Percentiles rank a stretch among this genome's conserved stretches.
These are phyloP conservation scores for Aplocera efformata DNA, from an alignment of 2,888 invertebrate species.

Conservation along the genomic window DNA sequence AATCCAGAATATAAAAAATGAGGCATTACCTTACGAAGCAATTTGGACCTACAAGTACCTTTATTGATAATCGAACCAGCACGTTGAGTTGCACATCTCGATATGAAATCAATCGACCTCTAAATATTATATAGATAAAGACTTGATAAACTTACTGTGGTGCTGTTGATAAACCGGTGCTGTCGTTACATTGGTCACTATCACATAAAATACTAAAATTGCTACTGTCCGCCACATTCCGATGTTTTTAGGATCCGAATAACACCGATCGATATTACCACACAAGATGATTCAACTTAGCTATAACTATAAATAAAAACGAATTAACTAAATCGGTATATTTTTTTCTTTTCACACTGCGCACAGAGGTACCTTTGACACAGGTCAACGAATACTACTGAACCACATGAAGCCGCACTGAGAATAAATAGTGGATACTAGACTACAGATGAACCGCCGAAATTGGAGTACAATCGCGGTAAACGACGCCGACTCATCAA, in stretches of 20 bases:
- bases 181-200: slow-evolving; percentile 38
- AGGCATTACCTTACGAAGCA: too few species aligned
- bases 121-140: too few species aligned
- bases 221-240: slow-evolving; percentile 41
- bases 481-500: too few species aligned
- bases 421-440: slow-evolving; percentile 46
- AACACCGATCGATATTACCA: background rate
- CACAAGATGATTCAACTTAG: too few species aligned
- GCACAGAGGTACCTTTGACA: slow-evolving; percentile 22
- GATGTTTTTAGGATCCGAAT: background rate
- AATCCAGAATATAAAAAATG: too few species aligned
- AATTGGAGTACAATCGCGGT: slow-evolving; percentile 18
- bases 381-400: slow-evolving; percentile 48
- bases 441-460: slow-evolving; percentile 22
- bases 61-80: too few species aligned
- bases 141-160: slow-evolving; percentile 42
- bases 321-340: background rate
- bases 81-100: too few species aligned
- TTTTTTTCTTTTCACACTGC: background rate
- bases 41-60: too few species aligned
- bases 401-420: slow-evolving; percentile 39
- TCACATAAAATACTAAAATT: slow-evolving; percentile 31
- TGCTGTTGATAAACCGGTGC: slow-evolving; percentile 44
- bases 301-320: too few species aligned
- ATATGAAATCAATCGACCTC: too few species aligned